These are phyloP conservation scores for Fukomys damarensis DNA, from an alignment of 2,113 vertebrate species.

Conservation along the genomic window DNA sequence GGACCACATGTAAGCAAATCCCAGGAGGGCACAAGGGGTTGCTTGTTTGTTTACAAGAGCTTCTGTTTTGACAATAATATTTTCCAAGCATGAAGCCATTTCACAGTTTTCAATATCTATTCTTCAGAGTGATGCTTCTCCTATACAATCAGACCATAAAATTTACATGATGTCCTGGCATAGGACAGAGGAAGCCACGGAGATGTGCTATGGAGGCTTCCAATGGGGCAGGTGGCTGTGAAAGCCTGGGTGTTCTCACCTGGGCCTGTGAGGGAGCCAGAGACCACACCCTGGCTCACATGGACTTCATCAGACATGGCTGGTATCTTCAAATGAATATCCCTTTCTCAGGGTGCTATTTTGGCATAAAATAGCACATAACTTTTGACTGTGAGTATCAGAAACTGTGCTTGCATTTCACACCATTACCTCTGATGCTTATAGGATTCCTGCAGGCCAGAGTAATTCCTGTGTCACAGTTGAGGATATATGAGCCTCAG, in stretches of 20 bases:
- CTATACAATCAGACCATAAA: fast-evolving
- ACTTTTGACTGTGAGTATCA: fast-evolving
- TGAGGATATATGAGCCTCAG: neutral
- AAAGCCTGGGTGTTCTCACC: too few relatives aligned
- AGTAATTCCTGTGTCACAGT: fast-evolving
- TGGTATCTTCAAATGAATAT: fast-evolving
- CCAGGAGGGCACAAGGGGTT: neutral
- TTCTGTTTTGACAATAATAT: neutral
- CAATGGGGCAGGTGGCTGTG: neutral
- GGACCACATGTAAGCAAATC: neutral
- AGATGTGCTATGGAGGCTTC: fast-evolving
- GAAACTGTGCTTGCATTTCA: fast-evolving
- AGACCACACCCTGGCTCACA: fast-evolving
- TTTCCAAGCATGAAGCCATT: neutral
- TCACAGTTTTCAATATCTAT: neutral
- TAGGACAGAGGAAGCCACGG: fast-evolving
- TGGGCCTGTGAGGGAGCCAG: neutral
- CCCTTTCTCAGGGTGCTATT: neutral
- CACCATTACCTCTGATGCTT: neutral
- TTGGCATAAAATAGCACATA: neutral
- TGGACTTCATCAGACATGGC: fast-evolving
- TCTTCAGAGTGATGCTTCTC: neutral
- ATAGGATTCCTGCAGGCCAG: fast-evolving
- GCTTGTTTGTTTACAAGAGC: neutral
- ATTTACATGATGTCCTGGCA: fast-evolving